Evolutionary conservation across 1,140 invertebrate species (phyloP), one percentile per base, ranked within the genome.

Genomic region (Lasaia peninsularis): DNA sequence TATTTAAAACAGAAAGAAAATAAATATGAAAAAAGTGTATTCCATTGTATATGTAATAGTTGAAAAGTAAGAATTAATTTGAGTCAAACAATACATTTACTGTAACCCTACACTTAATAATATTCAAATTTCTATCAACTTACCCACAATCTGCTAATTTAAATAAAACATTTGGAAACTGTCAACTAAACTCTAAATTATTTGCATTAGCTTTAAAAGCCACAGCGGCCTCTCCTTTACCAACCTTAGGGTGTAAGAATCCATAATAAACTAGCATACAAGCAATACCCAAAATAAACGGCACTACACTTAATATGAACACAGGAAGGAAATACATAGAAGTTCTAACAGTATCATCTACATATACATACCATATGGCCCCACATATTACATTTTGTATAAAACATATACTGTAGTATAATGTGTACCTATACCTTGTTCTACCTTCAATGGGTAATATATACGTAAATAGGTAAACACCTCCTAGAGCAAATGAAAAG

Each of bases 251-350:
- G 88, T 96, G 95, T 71, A 95, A 95, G 65, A 91, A 93, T 52
- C 90, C 89, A 80, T 96, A 96, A 86, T 96, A 96, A 1, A 95
- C 60, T 9, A 93, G 80, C 93, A 96, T 95, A 65, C 93, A 92
- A 1, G 91, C 62, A 53, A 96, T 89, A 10, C 95, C 94, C 2
- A 95, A 56, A 2, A 93, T 64, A 87, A 94, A 96, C 1, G 94
- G 92, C 3, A 92, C 78, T 24, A 93, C 89, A 63, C 93, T 92
- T 33, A 93, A 75, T 52, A 89, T 85, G 55, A 95, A 86, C 12
- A 95, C 76, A 1, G 92, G 86, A 68, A 90, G 81, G 75, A 91
- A 92, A 70, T 92, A 94, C 76, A 92, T 86, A 0, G 88, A 86
- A 14, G 69, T 59, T 56, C 75, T 78, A 18, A 91, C 71, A 52